Percentiles rank a stretch among this genome's conserved stretches.
phyloP scores from a whole-genome alignment of 2,888 invertebrate genomes.

The Balanococcus diminutus region DNA sequence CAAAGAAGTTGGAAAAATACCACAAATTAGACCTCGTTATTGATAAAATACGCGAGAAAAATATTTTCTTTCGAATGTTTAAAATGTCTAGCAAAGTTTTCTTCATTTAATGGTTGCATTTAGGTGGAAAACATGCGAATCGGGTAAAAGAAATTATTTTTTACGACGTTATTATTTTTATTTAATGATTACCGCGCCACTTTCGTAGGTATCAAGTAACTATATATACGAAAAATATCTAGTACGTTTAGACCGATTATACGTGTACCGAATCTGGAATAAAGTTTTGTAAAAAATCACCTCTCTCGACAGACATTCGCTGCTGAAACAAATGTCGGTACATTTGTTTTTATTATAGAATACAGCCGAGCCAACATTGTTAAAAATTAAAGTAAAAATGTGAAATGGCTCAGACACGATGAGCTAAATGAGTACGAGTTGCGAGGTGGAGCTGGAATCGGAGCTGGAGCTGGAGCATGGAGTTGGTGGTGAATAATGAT shows the following conservation, averaged over 20 bases:
- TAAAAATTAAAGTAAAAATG: conserved; percentile 6
- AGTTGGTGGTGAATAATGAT: neutral
- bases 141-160: neutral
- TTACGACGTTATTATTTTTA: conserved; percentile 11
- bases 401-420: neutral
- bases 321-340: neutral
- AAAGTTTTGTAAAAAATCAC: neutral
- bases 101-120: neutral
- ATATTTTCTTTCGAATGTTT: conserved; percentile 5
- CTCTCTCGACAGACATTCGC: neutral
- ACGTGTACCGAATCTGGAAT: neutral
- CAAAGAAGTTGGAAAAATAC: neutral
- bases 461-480: too few species aligned
- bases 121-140: neutral
- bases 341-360: conserved; percentile 2
- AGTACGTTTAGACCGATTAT: neutral
- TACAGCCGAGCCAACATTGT: neutral
- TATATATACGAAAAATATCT: neutral
- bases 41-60: neutral
- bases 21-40: neutral
- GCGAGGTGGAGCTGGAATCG: too few species aligned
- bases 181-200: neutral
- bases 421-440: neutral
- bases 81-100: neutral
- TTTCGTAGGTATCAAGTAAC: too few species aligned